These are phyloP conservation scores for Nymphicus hollandicus DNA, from an alignment of 2,113 vertebrate genomes.

Conservation along the genomic window DNA sequence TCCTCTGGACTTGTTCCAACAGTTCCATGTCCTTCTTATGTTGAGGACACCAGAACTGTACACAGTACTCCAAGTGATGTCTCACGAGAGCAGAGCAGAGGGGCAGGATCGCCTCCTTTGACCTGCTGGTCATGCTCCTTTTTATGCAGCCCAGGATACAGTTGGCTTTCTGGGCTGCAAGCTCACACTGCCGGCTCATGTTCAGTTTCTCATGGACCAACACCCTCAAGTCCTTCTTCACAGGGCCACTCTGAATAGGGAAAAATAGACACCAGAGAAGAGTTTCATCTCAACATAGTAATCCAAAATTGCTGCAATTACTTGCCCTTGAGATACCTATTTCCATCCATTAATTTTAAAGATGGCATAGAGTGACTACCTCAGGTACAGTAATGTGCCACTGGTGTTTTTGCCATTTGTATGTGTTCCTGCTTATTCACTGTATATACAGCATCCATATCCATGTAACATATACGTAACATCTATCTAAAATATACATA, in stretches of 20 bases:
- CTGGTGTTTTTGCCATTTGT: neutral
- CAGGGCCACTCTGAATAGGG: neutral
- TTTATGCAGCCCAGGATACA: too few relatives aligned
- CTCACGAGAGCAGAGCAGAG: too few relatives aligned
- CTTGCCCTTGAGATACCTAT: neutral
- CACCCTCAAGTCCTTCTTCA: too few relatives aligned
- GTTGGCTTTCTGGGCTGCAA: too few relatives aligned
- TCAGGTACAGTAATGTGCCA: neutral
- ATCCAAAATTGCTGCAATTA: neutral
- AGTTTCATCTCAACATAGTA: neutral
- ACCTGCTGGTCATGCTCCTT: rapidly evolving
- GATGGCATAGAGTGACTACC: neutral
- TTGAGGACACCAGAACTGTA: too few relatives aligned
- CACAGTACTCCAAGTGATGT: too few relatives aligned
- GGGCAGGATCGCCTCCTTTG: too few relatives aligned
- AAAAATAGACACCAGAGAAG: neutral
- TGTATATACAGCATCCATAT: neutral
- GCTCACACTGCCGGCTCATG: too few relatives aligned
- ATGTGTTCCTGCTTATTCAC: neutral
- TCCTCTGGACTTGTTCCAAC: too few relatives aligned
- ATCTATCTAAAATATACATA: neutral
- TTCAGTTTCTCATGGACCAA: too few relatives aligned
- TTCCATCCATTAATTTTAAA: neutral
- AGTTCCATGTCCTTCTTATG: too few relatives aligned
- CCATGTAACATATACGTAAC: neutral